Percentiles rank a stretch among this genome's conserved stretches.
These are phyloP conservation scores for Temnothorax ravouxi DNA, from an alignment of 2,888 invertebrate species.

Conservation along the genomic window DNA sequence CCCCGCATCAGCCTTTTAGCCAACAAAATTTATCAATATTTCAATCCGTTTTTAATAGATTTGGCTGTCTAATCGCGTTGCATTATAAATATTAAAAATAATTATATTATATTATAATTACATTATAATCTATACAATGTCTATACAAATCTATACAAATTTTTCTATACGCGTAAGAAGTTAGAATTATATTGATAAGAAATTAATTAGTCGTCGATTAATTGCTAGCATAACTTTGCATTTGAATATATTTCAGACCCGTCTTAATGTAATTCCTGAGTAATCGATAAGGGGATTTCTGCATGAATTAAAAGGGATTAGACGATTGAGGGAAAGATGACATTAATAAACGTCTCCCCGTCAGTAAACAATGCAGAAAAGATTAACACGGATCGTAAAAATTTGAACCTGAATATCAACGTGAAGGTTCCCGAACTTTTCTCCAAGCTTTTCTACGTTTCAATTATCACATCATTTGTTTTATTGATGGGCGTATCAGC, in stretches of 20 bases:
- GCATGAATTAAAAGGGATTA: background rate
- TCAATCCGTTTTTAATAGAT: background rate
- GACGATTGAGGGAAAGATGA: background rate
- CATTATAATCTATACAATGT: background rate
- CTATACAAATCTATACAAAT: no score
- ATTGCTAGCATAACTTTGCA: background rate
- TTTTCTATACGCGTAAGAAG: background rate
- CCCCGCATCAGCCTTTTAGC: background rate
- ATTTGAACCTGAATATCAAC: background rate
- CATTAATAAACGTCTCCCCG: background rate
- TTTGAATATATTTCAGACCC: slow-evolving; percentile 17
- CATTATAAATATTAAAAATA: background rate
- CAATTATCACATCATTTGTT: no score
- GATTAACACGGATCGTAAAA: background rate
- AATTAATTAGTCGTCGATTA: background rate
- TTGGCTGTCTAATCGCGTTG: background rate
- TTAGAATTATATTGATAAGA: background rate
- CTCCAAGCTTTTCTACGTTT: no score
- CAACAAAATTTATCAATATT: background rate
- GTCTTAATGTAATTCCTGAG: background rate
- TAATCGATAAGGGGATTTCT: background rate
- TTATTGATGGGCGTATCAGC: no score
- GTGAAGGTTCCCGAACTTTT: background rate
- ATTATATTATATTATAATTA: background rate
- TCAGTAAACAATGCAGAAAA: background rate